These are phyloP conservation scores for Tetragnatha versicolor DNA, from an alignment of 1,140 invertebrate genomes.

Conservation along the genomic window DNA sequence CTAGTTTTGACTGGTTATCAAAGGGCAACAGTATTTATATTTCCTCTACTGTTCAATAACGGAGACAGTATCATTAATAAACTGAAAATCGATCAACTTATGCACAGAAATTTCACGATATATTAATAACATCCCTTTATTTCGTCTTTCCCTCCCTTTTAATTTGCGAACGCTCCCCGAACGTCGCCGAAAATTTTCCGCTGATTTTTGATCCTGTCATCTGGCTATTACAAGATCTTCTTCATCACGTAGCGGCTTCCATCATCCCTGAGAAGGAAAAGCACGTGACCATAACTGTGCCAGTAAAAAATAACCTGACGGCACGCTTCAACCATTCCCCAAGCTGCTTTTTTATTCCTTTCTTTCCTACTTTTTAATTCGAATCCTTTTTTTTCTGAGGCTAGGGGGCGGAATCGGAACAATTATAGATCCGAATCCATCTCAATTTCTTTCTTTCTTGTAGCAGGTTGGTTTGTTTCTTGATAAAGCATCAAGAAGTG, in stretches of 20 bases:
- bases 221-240: not conserved
- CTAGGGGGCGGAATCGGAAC: not conserved
- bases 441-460: too few relatives aligned
- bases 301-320: not conserved
- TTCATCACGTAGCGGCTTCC: conserved; percentile 11
- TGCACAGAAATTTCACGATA: too few relatives aligned
- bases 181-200: not conserved
- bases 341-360: not conserved
- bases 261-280: conserved; percentile 1
- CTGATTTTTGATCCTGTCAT: not conserved
- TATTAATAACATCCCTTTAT: too few relatives aligned
- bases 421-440: conserved; percentile 10
- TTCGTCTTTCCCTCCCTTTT: too few relatives aligned
- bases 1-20: too few relatives aligned
- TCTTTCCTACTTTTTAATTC: not conserved
- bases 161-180: not conserved
- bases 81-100: too few relatives aligned
- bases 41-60: too few relatives aligned
- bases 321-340: not conserved
- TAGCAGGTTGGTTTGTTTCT: not conserved
- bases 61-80: too few relatives aligned
- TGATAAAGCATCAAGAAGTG: not conserved
- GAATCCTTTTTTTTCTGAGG: not conserved
- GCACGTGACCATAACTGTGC: not conserved
- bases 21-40: too few relatives aligned